These are phyloP conservation scores for Riparia riparia DNA, from an alignment of 2,113 vertebrate species.

Conservation along the genomic window DNA sequence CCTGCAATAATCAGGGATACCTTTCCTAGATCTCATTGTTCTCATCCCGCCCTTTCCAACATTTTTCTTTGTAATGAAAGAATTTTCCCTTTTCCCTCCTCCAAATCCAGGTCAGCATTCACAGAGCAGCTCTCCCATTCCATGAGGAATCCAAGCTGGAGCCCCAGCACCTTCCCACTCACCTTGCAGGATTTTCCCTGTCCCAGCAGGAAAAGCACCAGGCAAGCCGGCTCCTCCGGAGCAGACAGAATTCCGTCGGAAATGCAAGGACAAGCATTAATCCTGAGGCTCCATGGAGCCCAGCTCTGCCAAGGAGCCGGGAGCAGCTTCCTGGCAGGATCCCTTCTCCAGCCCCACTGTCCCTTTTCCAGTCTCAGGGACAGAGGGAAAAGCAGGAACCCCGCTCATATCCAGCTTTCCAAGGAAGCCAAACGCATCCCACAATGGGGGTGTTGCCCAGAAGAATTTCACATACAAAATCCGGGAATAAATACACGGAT, in stretches of 20 bases:
- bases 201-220: neutral
- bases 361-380: neutral
- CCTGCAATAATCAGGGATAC: neutral
- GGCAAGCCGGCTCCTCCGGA: rapidly evolving
- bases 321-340: neutral
- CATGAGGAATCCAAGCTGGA: neutral
- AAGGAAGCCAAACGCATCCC: neutral
- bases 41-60: rapidly evolving
- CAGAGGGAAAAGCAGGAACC: neutral
- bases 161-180: neutral
- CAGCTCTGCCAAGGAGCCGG: neutral
- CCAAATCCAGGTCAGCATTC: neutral
- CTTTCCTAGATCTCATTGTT: neutral
- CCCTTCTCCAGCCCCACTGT: rapidly evolving
- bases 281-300: rapidly evolving
- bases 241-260: rapidly evolving
- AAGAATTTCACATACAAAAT: neutral
- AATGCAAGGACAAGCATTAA: neutral
- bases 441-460: rapidly evolving
- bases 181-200: neutral
- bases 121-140: rapidly evolving
- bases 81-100: neutral
- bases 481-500: neutral
- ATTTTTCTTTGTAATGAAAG: neutral
- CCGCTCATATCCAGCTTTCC: rapidly evolving